phyloP scores from a whole-genome alignment of 2,797 vertebrate species.

The Oryzias sinensis region DNA sequence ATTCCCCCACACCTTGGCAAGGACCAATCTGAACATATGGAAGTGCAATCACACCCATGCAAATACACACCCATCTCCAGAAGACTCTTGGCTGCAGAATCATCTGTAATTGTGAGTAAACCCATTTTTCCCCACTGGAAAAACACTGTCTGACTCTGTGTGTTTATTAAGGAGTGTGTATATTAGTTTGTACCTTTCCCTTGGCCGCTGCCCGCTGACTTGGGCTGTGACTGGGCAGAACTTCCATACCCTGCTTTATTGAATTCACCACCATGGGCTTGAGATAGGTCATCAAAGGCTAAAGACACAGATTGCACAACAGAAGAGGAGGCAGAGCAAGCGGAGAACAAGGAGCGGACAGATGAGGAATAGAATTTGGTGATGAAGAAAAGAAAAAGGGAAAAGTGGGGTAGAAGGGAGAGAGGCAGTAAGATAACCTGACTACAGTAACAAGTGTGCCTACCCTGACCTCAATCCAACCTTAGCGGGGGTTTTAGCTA shows the following conservation, averaged over 20 bases:
- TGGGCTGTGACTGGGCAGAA: conserved; percentile 91
- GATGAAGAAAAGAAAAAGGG: conserved; percentile 16
- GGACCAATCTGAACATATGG: conserved; percentile 28
- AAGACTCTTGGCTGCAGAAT: conserved; percentile 40
- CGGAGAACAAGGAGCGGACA: conserved; percentile 17
- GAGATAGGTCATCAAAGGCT: conserved; percentile 96
- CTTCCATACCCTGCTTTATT: conserved; percentile 93
- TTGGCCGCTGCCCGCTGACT: conserved; percentile 87
- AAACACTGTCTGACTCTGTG: conserved; percentile 33
- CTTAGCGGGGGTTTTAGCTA: conserved; percentile 67
- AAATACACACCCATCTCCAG: conserved; percentile 57
- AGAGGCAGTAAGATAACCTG: conserved; percentile 76
- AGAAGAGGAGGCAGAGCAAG: conserved; percentile 39
- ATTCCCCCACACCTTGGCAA: conserved; percentile 25
- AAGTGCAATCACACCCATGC: conserved; percentile 53
- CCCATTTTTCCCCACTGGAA: conserved; percentile 24
- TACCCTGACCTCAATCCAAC: conserved; percentile 56
- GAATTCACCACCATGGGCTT: conserved; percentile 92
- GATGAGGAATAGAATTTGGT: conserved; percentile 17
- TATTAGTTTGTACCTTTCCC: conserved; percentile 88
- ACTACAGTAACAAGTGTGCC: conserved; percentile 62
- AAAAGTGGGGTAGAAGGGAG: conserved; percentile 47
- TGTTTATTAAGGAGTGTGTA: conserved; percentile 22
- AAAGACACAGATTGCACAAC: conserved; percentile 49
- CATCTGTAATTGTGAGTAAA: conserved; percentile 51